A percentile compares a stretch with the other conserved stretches of the same genome.
phyloP scores from a whole-genome alignment of 1,140 invertebrate species.

The Pseudomyrmex flavicornis region DNA sequence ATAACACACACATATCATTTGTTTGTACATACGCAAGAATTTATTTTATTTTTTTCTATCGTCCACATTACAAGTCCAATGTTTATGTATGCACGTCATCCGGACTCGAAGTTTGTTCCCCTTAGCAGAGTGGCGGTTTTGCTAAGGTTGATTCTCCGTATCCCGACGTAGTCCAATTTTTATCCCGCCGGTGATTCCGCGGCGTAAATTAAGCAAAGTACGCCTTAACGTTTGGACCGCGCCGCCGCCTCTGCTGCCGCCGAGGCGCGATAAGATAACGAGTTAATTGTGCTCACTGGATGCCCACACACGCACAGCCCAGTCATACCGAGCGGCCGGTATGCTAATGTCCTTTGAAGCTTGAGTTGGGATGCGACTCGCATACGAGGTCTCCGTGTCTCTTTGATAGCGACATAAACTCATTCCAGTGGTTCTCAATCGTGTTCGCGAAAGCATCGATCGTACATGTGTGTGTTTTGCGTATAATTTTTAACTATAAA shows the following conservation, averaged over 20 bases:
- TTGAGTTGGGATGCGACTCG: slow-evolving; percentile 81
- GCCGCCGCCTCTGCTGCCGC: slow-evolving; percentile 76
- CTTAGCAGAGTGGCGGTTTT: slow-evolving; percentile 17
- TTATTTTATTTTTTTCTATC: neutral
- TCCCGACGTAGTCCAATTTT: slow-evolving; percentile 68
- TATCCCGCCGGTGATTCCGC: slow-evolving; percentile 65
- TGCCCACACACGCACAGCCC: slow-evolving; percentile 83
- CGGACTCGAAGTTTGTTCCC: slow-evolving; percentile 34
- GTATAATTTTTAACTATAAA: too few relatives aligned
- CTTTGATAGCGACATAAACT: slow-evolving; percentile 84
- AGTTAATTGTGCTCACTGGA: slow-evolving; percentile 85
- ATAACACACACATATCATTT: neutral
- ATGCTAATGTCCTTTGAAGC: slow-evolving; percentile 84
- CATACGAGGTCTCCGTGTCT: slow-evolving; percentile 81
- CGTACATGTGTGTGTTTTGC: neutral
- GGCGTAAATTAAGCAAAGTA: slow-evolving; percentile 85
- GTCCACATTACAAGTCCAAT: neutral
- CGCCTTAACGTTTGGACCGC: slow-evolving; percentile 84
- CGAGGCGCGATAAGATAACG: slow-evolving; percentile 84
- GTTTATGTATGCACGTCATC: slow-evolving; percentile 3
- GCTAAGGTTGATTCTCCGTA: slow-evolving; percentile 6
- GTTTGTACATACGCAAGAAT: neutral
- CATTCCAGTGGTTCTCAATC: slow-evolving; percentile 82
- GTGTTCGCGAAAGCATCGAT: slow-evolving; percentile 2
- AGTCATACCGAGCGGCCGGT: slow-evolving; percentile 81